These are phyloP conservation scores for Nebria salina DNA, from an alignment of 2,888 invertebrate genomes.

Conservation along the genomic window DNA sequence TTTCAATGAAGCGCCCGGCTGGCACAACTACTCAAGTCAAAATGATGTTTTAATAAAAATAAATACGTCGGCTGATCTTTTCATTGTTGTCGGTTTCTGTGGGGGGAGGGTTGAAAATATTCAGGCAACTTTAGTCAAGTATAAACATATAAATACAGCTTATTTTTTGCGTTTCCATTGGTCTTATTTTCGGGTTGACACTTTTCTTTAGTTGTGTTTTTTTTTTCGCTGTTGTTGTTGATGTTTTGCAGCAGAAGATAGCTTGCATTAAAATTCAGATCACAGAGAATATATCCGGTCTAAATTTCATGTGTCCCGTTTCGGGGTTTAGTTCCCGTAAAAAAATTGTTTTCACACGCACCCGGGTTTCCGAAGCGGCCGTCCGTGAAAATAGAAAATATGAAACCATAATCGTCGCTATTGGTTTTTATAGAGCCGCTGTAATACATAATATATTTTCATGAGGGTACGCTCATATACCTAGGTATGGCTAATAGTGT, in stretches of 20 bases:
- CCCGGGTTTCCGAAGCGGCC: constrained; percentile 33
- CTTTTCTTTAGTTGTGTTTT: not conserved
- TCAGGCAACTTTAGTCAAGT: not conserved
- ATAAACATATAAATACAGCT: not conserved
- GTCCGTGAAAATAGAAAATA: constrained; percentile 20
- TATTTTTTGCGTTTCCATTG: not conserved
- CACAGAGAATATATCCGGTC: constrained; percentile 40
- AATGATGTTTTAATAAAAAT: constrained; percentile 55
- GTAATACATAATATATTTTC: not conserved
- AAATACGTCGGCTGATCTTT: constrained; percentile 50
- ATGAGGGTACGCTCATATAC: not conserved
- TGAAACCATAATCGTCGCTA: constrained; percentile 16
- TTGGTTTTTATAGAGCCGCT: not conserved
- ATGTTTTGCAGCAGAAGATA: not conserved
- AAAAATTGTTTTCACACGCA: constrained; percentile 45
- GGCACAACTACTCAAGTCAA: constrained; percentile 40
- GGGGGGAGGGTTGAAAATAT: not conserved
- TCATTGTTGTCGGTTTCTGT: constrained; percentile 17
- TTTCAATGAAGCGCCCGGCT: constrained; percentile 51
- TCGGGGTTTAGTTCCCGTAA: constrained; percentile 41
- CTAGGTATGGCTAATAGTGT: too few relatives aligned
- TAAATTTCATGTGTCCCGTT: constrained; percentile 46
- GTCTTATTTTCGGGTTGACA: not conserved
- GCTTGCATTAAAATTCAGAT: constrained; percentile 40
- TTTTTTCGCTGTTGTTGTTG: not conserved